Evolutionary conservation across 92 coral and sea anemone genomes (phyloP), one percentile per base, ranked within the genome.

Genomic region (Actinostola sp.): DNA sequence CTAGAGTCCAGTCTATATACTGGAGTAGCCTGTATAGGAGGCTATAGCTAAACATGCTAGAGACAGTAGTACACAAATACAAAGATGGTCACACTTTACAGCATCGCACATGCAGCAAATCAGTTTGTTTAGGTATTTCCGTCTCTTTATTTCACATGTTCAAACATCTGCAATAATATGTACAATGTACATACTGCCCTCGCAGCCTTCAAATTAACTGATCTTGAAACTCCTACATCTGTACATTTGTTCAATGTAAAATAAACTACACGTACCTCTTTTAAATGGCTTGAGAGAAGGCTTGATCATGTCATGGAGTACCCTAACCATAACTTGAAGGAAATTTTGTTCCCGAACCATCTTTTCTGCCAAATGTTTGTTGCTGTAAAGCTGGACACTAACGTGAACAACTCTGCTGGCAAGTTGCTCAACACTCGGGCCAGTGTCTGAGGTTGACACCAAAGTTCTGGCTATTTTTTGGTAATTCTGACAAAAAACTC

Each of bases 311-410:
- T 95, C 99, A 75, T 92, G 93, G 51, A 95, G 54, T 24, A 95
- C 99, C 63, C 89, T 95, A 44, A 95, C 97, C 99, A 95, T 91
- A 16, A 95, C 90, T 42, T 91, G 95, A 28, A 95, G 80, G 34
- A 95, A 80, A 68, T 95, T 95, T 82, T 95, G 97, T 69, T 95
- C 99, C 31, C 41, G 70, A 2, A 92, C 99, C 78, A 95, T 92
- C 55, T 86, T 95, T 82, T 86, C 92, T 19, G 97, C 99, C 20
- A 95, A 79, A 15, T 73, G 79, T 66, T 88, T 89, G 81, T 95
- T 95, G 60, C 99, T 95, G 51, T 92, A 95, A 32, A 95, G 82
- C 85, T 95, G 99, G 1, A 95, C 99, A 80, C 99, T 95, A 70
- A 95, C 93, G 55, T 95, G 99, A 11, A 95, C 99, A 10, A 95